phyloP scores from a whole-genome alignment of 2,888 invertebrate genomes.

The Drosophila greeni region DNA sequence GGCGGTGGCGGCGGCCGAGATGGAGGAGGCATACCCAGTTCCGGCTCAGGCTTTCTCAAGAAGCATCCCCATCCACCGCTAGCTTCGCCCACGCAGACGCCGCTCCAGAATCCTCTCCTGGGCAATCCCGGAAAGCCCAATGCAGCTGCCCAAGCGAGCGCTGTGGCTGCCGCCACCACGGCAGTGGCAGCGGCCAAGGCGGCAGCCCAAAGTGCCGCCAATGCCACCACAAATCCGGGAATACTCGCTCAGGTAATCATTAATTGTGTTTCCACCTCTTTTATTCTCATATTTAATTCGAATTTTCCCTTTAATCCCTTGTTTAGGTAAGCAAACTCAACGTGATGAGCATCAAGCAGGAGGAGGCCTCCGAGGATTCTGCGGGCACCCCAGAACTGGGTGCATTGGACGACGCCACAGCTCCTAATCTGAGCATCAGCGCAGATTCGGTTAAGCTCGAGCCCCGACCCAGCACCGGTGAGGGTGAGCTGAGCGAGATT shows the following conservation, averaged over 20 bases:
- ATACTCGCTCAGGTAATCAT: constrained; percentile 63
- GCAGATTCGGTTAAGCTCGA: constrained; percentile 55
- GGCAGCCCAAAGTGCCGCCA: constrained; percentile 73
- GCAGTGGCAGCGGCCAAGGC: constrained; percentile 76
- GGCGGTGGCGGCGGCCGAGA: constrained; percentile 26
- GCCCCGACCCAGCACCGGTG: constrained; percentile 53
- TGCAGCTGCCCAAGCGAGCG: constrained; percentile 75
- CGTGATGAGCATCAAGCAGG: constrained; percentile 53
- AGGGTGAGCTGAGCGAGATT: constrained; percentile 87
- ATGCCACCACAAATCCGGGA: constrained; percentile 75
- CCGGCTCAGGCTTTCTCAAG: constrained; percentile 61
- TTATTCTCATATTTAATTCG: not conserved
- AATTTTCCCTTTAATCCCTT: not conserved
- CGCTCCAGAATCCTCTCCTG: constrained; percentile 2
- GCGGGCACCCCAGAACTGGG: constrained; percentile 43
- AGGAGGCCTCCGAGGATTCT: constrained; percentile 57
- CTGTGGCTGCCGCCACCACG: constrained; percentile 76
- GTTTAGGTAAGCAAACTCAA: constrained; percentile 30
- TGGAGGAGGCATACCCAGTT: constrained; percentile 54
- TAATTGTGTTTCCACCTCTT: not conserved
- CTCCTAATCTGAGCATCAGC: not conserved
- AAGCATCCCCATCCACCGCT: constrained; percentile 63
- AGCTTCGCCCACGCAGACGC: constrained; percentile 27
- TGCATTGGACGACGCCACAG: constrained; percentile 1
- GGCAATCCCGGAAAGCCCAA: constrained; percentile 41